Percentiles rank a stretch among this genome's conserved stretches.
Evolutionary conservation across 2,113 vertebrate genomes (phyloP).

Genomic region (Pomatorhinus ruficollis): DNA sequence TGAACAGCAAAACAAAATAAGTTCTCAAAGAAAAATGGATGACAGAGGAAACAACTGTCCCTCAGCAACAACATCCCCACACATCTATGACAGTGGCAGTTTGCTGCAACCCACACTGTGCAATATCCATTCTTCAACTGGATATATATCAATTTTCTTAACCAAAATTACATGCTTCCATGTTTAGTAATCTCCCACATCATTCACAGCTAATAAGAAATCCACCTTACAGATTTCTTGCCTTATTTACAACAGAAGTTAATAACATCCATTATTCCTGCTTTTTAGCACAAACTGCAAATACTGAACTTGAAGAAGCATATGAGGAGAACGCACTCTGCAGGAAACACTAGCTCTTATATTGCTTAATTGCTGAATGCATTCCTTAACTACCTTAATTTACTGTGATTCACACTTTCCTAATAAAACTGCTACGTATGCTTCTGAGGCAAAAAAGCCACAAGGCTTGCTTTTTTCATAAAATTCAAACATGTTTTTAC

Average conservation of each 20-base stretch:
- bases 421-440: not conserved
- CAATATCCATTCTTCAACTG: not conserved
- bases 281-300: not conserved
- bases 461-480: not conserved
- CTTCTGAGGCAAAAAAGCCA: not conserved
- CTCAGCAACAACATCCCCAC: not conserved
- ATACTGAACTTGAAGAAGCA: not conserved
- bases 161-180: not conserved
- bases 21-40: not conserved
- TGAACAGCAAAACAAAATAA: not conserved
- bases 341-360: not conserved
- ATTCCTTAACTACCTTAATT: not conserved
- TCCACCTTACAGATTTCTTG: not conserved
- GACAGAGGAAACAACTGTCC: not conserved
- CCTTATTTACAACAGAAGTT: not conserved
- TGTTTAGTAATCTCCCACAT: not conserved
- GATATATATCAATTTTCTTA: not conserved
- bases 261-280: not conserved
- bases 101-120: not conserved
- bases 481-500: not conserved
- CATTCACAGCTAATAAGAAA: not conserved
- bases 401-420: not conserved
- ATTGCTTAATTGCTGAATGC: not conserved
- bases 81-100: not conserved
- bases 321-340: not conserved